These are phyloP conservation scores for Oppia nitens DNA, from an alignment of 1,140 invertebrate genomes.

Conservation along the genomic window DNA sequence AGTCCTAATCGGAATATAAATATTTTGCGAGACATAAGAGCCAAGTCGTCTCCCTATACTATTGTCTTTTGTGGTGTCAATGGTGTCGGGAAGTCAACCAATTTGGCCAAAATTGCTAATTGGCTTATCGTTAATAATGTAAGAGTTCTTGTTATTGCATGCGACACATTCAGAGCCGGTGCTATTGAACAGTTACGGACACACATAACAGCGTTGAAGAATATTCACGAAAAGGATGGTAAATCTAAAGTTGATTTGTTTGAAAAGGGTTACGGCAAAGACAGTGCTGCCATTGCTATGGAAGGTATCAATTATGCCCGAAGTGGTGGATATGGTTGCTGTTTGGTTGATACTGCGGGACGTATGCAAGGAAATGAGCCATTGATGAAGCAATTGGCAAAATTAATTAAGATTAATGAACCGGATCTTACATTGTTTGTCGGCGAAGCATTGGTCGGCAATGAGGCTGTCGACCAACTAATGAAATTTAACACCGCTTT, in stretches of 20 bases:
- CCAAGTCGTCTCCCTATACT: slow-evolving; percentile 76
- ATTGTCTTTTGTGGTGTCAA: slow-evolving; percentile 99
- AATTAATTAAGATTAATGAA: slow-evolving; percentile 72
- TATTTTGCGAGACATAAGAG: slow-evolving; percentile 86
- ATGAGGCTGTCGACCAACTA: slow-evolving; percentile 97
- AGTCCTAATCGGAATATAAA: slow-evolving; percentile 88
- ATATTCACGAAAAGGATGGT: slow-evolving; percentile 47
- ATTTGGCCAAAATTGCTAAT: slow-evolving; percentile 97
- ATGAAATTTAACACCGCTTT: slow-evolving; percentile 97
- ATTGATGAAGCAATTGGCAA: slow-evolving; percentile 86
- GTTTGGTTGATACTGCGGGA: slow-evolving; percentile 92
- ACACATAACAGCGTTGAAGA: slow-evolving; percentile 82
- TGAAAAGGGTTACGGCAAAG: slow-evolving; percentile 89
- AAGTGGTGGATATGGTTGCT: slow-evolving; percentile 67
- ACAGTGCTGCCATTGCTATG: slow-evolving; percentile 92
- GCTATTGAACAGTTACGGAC: slow-evolving; percentile 96
- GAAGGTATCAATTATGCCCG: slow-evolving; percentile 74
- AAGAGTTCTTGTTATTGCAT: slow-evolving; percentile 90
- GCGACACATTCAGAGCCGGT: slow-evolving; percentile 97
- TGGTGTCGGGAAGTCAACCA: slow-evolving; percentile 98
- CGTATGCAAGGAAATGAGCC: slow-evolving; percentile 99
- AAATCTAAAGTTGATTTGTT: slow-evolving; percentile 76
- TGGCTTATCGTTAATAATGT: slow-evolving; percentile 98
- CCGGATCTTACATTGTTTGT: slow-evolving; percentile 97
- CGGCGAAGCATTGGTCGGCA: slow-evolving; percentile 97